Evolutionary conservation across 2,888 invertebrate genomes (phyloP).

Genomic region (Gymnocheta viridis): DNA sequence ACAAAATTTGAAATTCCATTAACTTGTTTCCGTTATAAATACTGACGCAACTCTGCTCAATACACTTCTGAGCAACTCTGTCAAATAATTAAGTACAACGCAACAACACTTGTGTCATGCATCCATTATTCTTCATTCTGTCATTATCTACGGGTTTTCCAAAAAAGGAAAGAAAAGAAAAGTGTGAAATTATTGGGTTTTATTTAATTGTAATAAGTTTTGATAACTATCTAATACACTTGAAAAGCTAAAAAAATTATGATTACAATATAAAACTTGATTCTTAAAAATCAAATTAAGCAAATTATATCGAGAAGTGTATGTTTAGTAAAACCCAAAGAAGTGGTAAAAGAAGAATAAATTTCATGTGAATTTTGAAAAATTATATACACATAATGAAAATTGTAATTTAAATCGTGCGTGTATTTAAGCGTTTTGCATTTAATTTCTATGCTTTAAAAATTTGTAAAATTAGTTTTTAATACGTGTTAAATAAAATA

Average conservation of each 20-base stretch:
- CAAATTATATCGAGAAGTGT: slow-evolving; percentile 17
- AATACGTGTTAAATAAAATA: slow-evolving; percentile 51
- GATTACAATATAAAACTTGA: not conserved
- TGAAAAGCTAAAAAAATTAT: slow-evolving; percentile 16
- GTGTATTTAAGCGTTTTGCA: slow-evolving; percentile 33
- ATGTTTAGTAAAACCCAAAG: slow-evolving; percentile 22
- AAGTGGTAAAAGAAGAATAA: slow-evolving; percentile 52
- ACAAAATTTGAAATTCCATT: too few species aligned
- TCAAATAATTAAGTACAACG: slow-evolving; percentile 3
- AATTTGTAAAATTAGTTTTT: slow-evolving; percentile 55
- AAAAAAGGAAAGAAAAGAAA: slow-evolving; percentile 57
- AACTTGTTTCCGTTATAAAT: not conserved
- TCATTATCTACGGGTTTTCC: slow-evolving; percentile 54
- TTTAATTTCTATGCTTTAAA: slow-evolving; percentile 52
- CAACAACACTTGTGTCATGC: slow-evolving; percentile 56
- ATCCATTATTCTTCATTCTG: slow-evolving; percentile 61
- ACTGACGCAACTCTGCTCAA: not conserved
- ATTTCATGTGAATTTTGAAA: slow-evolving; percentile 67
- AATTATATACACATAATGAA: slow-evolving; percentile 45
- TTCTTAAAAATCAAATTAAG: not conserved
- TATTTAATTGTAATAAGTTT: slow-evolving; percentile 52
- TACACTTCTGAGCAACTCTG: not conserved
- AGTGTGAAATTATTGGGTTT: slow-evolving; percentile 57
- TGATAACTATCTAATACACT: slow-evolving; percentile 14
- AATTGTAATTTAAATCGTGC: slow-evolving; percentile 60